A percentile compares a stretch with the other conserved stretches of the same genome.
These are phyloP conservation scores for Sebastes itinus DNA, from an alignment of 2,797 vertebrate genomes.

Conservation along the genomic window DNA sequence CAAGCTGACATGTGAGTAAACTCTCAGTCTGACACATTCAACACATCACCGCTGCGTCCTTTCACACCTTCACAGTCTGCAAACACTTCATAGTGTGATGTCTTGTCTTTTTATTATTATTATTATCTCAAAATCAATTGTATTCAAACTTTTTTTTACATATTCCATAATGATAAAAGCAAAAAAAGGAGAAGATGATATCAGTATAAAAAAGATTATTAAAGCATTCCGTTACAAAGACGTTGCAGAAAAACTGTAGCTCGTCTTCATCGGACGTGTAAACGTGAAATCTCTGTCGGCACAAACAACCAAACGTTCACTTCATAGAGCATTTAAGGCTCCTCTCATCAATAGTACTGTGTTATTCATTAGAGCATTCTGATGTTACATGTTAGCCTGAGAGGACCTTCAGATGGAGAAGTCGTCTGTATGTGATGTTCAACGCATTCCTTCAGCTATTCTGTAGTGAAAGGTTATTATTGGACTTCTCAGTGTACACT, in stretches of 20 bases:
- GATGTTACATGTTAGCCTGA: background rate
- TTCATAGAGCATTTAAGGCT: background rate
- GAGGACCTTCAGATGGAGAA: background rate
- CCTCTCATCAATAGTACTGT: background rate
- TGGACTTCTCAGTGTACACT: background rate
- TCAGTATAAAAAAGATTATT: constrained; percentile 33
- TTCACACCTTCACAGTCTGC: background rate
- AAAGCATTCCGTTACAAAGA: constrained; percentile 13
- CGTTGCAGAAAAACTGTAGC: background rate
- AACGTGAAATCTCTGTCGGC: constrained; percentile 15
- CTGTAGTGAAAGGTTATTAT: background rate
- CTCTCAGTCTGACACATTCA: background rate
- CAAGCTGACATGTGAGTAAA: background rate
- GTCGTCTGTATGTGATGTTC: background rate
- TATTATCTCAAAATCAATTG: constrained; percentile 20
- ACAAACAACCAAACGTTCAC: background rate
- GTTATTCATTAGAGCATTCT: background rate
- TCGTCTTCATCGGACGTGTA: constrained; percentile 26
- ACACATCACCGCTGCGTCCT: background rate
- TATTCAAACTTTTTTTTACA: constrained; percentile 11
- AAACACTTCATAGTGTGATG: background rate
- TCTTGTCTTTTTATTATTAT: constrained; percentile 25
- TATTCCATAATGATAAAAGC: constrained; percentile 29
- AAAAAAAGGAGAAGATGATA: background rate
- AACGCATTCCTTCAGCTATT: background rate